phyloP scores from a whole-genome alignment of 2,113 vertebrate species.

The Bos indicus region DNA sequence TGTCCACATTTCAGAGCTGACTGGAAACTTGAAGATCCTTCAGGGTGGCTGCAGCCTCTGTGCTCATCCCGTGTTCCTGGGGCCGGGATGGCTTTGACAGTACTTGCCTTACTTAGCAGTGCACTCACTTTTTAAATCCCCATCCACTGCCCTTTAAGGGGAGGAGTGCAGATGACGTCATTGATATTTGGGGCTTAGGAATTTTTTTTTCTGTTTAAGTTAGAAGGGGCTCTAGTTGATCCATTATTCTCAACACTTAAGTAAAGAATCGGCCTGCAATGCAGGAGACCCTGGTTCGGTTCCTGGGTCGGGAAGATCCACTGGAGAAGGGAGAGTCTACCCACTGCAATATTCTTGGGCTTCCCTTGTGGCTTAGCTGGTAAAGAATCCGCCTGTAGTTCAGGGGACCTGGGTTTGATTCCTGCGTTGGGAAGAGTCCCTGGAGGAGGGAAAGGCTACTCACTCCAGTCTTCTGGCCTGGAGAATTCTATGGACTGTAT shows the following conservation, averaged over 20 bases:
- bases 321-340: neutral
- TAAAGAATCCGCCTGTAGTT: neutral
- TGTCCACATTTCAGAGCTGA: neutral
- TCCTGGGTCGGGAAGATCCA: rapidly evolving
- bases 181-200: neutral
- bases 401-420: neutral
- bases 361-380: neutral
- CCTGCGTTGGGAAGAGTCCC: neutral
- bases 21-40: neutral
- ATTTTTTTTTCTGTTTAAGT: neutral
- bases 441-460: neutral
- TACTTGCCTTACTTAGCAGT: neutral
- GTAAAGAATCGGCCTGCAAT: neutral
- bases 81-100: neutral
- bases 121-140: neutral
- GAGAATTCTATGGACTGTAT: neutral
- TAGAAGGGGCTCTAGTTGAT: neutral
- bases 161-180: neutral
- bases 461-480: neutral
- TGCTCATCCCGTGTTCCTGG: neutral
- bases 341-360: neutral
- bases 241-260: neutral
- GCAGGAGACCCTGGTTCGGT: neutral
- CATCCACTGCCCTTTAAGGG: neutral
- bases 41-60: neutral